A percentile compares a stretch with the other conserved stretches of the same genome.
phyloP scores from a whole-genome alignment of 2,797 vertebrate genomes.

The Enteromius trimaculatus region DNA sequence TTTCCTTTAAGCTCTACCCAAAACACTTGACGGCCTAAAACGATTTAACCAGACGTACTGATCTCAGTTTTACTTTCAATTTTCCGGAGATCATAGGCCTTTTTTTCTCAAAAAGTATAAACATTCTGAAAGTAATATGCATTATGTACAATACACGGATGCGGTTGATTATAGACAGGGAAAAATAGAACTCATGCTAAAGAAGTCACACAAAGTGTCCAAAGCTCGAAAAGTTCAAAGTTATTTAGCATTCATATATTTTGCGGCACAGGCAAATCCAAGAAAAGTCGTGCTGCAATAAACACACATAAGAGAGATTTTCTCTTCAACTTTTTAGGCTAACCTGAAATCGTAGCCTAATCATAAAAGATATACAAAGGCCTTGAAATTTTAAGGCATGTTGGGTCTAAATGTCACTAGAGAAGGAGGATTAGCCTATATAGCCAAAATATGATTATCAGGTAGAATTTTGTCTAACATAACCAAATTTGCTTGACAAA shows the following conservation, averaged over 20 bases:
- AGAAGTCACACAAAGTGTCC: background rate
- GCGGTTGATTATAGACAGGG: background rate
- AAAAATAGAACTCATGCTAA: background rate
- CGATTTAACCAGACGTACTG: background rate
- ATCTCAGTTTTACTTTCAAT: background rate
- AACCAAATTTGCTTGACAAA: background rate
- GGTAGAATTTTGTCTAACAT: background rate
- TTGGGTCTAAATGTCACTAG: background rate
- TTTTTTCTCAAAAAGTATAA: background rate
- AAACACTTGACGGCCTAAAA: background rate
- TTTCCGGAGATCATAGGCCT: background rate
- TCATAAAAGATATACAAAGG: no score
- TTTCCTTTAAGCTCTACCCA: background rate
- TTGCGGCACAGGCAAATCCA: background rate
- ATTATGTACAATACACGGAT: background rate
- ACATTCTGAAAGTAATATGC: background rate
- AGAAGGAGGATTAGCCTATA: background rate
- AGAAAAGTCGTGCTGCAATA: background rate
- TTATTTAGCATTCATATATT: conserved; percentile 28
- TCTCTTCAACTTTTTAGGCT: background rate
- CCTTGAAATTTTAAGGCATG: background rate
- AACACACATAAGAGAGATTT: background rate
- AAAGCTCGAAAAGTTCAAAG: background rate
- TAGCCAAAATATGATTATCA: background rate
- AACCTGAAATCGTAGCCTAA: background rate